Evolutionary conservation across 2,113 vertebrate species (phyloP).

Genomic region (Pedionomus torquatus): DNA sequence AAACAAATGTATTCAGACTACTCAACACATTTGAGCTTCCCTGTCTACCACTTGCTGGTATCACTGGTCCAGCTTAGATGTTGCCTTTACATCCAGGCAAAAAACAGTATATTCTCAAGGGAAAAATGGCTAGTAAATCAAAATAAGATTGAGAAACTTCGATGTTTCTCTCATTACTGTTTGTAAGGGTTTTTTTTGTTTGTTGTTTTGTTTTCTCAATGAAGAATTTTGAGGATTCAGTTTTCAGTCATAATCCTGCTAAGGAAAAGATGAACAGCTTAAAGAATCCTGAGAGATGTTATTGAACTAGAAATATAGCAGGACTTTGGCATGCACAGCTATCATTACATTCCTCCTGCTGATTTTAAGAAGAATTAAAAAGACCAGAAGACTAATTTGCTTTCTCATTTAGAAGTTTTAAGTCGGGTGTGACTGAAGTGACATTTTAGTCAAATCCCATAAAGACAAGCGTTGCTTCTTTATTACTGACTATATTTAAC

Average conservation of each 20-base stretch:
- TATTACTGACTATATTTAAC: not conserved
- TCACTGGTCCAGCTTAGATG: not conserved
- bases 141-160: not conserved
- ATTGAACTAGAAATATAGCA: not conserved
- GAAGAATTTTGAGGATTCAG: not conserved
- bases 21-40: not conserved
- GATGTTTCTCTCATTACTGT: not conserved
- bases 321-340: not conserved
- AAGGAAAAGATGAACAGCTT: not conserved
- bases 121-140: not conserved
- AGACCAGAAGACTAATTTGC: not conserved
- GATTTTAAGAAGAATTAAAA: not conserved
- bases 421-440: not conserved
- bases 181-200: not conserved
- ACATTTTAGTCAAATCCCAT: not conserved
- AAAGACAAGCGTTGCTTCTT: not conserved
- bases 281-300: not conserved
- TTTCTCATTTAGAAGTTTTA: not conserved
- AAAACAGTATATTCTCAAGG: not conserved
- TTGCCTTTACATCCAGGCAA: not conserved
- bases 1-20: not conserved
- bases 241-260: not conserved
- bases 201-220: not conserved
- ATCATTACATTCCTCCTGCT: not conserved
- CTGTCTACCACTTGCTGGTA: not conserved